Conservation (phyloP, 2,888 invertebrate species). For the Conomelus anceps region DNA sequence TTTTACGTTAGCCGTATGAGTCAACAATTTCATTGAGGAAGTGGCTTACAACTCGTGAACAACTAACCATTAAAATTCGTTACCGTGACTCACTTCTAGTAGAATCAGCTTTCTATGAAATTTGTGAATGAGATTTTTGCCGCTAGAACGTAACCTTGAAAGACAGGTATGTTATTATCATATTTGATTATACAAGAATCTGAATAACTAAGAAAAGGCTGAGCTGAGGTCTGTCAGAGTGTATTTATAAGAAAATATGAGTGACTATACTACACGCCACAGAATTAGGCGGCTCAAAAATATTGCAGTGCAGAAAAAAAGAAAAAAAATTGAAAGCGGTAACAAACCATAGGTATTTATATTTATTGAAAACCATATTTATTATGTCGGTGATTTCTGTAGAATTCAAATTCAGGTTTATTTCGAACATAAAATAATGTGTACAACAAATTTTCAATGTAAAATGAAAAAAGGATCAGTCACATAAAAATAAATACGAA, state of each 20-base stretch:
- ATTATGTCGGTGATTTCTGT: too few species aligned
- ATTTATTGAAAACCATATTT: too few species aligned
- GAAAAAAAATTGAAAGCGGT: too few species aligned
- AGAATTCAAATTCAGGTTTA: too few species aligned
- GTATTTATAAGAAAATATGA: too few species aligned
- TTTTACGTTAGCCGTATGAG: background rate
- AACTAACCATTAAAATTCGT: background rate
- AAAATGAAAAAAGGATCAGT: too few species aligned
- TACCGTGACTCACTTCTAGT: background rate
- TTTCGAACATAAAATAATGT: too few species aligned
- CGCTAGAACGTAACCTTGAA: background rate
- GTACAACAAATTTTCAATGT: too few species aligned
- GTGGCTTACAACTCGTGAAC: background rate
- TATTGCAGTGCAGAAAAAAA: too few species aligned
- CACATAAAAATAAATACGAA: too few species aligned
- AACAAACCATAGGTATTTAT: too few species aligned
- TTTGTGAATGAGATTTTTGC: background rate
- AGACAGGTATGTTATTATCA: background rate
- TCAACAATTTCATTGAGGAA: background rate
- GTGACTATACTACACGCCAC: too few species aligned
- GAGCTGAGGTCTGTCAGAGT: background rate
- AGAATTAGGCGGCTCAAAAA: background rate
- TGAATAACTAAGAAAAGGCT: background rate
- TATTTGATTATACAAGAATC: background rate
- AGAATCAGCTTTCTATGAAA: background rate